Percentiles rank a stretch among this genome's conserved stretches.
Conservation (phyloP, 2,888 invertebrate species). For the Dugesia japonica region DNA sequence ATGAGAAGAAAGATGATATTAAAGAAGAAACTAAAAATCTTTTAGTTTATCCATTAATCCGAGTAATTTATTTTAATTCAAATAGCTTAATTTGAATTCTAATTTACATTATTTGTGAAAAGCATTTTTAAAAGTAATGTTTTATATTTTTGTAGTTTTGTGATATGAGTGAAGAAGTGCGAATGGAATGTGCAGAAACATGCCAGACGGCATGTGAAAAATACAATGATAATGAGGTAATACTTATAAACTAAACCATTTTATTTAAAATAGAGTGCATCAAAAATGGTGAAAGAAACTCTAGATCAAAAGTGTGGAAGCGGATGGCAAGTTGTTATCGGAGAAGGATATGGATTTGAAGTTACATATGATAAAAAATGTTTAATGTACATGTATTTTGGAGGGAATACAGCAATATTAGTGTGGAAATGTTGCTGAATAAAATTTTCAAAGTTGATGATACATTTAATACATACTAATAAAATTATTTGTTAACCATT, state of each 20-base stretch:
- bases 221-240: background rate
- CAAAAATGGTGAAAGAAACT: slow-evolving; percentile 61
- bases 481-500: too few species aligned
- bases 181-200: slow-evolving; percentile 3
- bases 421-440: slow-evolving; percentile 66
- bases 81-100: background rate
- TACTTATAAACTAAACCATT: background rate
- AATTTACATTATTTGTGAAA: too few species aligned
- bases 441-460: too few species aligned
- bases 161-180: slow-evolving; percentile 7
- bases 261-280: background rate
- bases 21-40: slow-evolving; percentile 3
- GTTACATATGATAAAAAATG: slow-evolving; percentile 71
- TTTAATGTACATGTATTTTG: slow-evolving; percentile 54
- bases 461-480: too few species aligned
- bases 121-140: too few species aligned
- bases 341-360: slow-evolving; percentile 83
- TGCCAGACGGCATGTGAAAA: background rate
- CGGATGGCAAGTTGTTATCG: slow-evolving; percentile 79
- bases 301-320: slow-evolving; percentile 88
- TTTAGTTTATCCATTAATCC: background rate
- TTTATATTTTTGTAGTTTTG: background rate
- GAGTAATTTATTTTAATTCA: background rate
- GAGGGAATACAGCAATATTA: slow-evolving; percentile 70
- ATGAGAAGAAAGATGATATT: background rate